Evolutionary conservation across 2,888 invertebrate species (phyloP).

Genomic region (Teleogryllus oceanicus): DNA sequence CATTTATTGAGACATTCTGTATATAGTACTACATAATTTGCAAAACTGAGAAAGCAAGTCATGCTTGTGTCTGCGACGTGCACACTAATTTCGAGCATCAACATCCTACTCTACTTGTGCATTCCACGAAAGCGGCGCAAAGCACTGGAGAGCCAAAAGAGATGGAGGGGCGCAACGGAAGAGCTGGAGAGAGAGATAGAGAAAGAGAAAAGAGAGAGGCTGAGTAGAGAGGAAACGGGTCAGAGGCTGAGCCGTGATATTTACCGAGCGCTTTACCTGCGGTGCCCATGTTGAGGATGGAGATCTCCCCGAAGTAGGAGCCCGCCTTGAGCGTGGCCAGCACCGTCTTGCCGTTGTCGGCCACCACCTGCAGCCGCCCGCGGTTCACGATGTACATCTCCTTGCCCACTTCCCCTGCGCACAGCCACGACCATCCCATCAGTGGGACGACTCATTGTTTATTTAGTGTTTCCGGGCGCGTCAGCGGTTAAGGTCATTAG

Average conservation of each 20-base stretch:
- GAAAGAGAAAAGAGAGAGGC: background rate
- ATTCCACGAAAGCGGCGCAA: no score
- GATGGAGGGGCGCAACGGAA: conserved; percentile 19
- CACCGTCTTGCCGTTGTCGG: conserved; percentile 91
- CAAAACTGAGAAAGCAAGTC: no score
- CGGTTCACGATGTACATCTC: conserved; percentile 99
- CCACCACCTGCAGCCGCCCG: conserved; percentile 91
- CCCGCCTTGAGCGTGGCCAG: conserved; percentile 96
- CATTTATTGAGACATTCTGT: no score
- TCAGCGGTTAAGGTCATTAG: no score
- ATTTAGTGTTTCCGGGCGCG: no score
- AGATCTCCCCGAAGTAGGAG: conserved; percentile 99
- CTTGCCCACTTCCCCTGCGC: conserved; percentile 94
- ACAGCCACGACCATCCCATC: conserved; percentile 35
- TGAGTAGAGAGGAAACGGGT: conserved; percentile 11
- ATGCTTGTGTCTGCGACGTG: no score
- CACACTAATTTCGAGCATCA: no score
- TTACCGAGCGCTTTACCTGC: conserved; percentile 69
- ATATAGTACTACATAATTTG: no score
- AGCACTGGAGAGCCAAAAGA: conserved; percentile 23
- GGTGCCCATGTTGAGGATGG: conserved; percentile 99
- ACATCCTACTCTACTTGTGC: no score
- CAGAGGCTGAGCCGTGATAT: background rate
- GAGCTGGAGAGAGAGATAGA: background rate
- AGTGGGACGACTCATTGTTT: no score